These are phyloP conservation scores for Sebastes itinus DNA, from an alignment of 2,797 vertebrate genomes.

Conservation along the genomic window DNA sequence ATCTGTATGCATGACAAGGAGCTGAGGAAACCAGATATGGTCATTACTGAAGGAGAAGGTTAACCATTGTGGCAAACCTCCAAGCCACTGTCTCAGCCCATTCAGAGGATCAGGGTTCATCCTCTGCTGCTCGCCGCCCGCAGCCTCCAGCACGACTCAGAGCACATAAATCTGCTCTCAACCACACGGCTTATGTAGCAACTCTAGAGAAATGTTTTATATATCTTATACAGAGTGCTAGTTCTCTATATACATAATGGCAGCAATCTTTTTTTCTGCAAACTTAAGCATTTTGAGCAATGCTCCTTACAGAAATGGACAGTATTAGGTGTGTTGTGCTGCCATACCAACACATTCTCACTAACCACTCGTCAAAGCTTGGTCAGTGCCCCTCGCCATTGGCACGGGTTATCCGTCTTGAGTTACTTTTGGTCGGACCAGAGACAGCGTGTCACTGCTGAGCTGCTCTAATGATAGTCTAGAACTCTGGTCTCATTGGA, in stretches of 20 bases:
- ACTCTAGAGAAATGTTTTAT: slow-evolving; percentile 15
- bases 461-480: not conserved
- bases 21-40: slow-evolving; percentile 78
- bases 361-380: too few relatives aligned
- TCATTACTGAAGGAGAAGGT: slow-evolving; percentile 76
- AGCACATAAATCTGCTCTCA: slow-evolving; percentile 47
- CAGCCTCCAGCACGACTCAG: slow-evolving; percentile 60
- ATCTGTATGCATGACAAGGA: slow-evolving; percentile 42
- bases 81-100: slow-evolving; percentile 79
- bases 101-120: slow-evolving; percentile 58
- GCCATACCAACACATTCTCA: not conserved
- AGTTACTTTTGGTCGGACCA: too few relatives aligned
- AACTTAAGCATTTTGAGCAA: slow-evolving; percentile 7
- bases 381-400: too few relatives aligned
- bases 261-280: slow-evolving; percentile 15
- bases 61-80: slow-evolving; percentile 80
- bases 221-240: slow-evolving; percentile 10
- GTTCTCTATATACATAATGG: slow-evolving; percentile 4
- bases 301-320: not conserved
- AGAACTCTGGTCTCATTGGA: not conserved
- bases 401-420: too few relatives aligned
- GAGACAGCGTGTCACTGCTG: not conserved
- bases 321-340: not conserved
- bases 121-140: slow-evolving; percentile 47
- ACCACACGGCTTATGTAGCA: slow-evolving; percentile 53